Evolutionary conservation across 2,797 vertebrate species (phyloP).

Genomic region (Vespertilio murinus): DNA sequence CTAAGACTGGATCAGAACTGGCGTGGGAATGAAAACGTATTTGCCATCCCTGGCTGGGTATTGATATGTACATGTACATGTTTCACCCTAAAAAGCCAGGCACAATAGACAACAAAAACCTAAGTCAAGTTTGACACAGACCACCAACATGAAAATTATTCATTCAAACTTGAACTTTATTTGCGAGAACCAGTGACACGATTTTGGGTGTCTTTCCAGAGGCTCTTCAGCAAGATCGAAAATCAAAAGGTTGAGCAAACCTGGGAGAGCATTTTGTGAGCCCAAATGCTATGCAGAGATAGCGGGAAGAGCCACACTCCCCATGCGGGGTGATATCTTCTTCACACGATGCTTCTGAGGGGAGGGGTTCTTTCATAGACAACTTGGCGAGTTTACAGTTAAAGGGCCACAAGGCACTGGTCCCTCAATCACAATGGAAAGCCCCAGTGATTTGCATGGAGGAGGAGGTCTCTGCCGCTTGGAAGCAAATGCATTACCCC

Average conservation of each 20-base stretch:
- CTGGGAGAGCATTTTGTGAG: neutral
- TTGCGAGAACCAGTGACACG: neutral
- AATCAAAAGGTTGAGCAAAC: neutral
- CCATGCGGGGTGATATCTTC: neutral
- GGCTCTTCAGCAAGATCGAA: neutral
- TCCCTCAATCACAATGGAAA: neutral
- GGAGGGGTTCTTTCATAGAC: neutral
- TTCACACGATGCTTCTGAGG: neutral
- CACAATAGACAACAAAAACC: neutral
- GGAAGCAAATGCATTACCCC: neutral
- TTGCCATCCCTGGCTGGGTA: neutral
- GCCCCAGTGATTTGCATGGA: neutral
- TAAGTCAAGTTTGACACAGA: neutral
- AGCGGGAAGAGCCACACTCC: neutral
- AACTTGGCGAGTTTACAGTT: neutral
- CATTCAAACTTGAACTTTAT: neutral
- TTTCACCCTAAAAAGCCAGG: neutral
- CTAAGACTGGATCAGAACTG: neutral
- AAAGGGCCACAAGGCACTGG: neutral
- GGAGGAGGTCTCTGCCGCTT: neutral
- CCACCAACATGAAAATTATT: neutral
- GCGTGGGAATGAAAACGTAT: neutral
- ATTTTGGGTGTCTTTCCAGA: neutral
- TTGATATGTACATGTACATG: neutral
- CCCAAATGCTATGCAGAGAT: neutral